These are phyloP conservation scores for Heterohyrax brucei DNA, from an alignment of 2,797 vertebrate genomes.

Conservation along the genomic window DNA sequence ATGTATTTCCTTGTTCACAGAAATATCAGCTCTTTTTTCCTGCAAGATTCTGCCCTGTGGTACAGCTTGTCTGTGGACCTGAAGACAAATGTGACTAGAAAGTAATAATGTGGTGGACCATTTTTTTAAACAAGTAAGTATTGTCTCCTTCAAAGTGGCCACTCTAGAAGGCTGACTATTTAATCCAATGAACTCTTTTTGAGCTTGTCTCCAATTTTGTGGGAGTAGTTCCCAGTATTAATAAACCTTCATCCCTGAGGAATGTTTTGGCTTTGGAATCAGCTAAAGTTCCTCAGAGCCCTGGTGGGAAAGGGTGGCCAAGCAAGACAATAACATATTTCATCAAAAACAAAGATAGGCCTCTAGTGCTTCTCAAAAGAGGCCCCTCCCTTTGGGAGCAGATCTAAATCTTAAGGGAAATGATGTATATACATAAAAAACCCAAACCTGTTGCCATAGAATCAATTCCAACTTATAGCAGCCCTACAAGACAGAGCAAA, in stretches of 20 bases:
- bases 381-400: background rate
- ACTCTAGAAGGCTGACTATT: background rate
- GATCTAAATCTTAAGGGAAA: background rate
- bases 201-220: background rate
- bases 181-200: background rate
- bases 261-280: background rate
- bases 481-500: too few species aligned
- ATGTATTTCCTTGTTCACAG: conserved; percentile 26
- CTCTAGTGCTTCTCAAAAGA: background rate
- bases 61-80: background rate
- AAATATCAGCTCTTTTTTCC: background rate
- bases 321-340: background rate
- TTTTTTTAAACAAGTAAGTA: background rate
- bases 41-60: conserved; percentile 6
- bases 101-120: background rate
- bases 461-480: too few species aligned
- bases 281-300: background rate
- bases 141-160: background rate
- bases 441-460: too few species aligned
- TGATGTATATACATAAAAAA: too few species aligned
- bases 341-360: background rate
- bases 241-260: background rate
- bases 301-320: background rate
- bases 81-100: background rate
- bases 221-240: background rate